phyloP scores from a whole-genome alignment of 1,140 invertebrate species.

The Matsumurasca onukii region DNA sequence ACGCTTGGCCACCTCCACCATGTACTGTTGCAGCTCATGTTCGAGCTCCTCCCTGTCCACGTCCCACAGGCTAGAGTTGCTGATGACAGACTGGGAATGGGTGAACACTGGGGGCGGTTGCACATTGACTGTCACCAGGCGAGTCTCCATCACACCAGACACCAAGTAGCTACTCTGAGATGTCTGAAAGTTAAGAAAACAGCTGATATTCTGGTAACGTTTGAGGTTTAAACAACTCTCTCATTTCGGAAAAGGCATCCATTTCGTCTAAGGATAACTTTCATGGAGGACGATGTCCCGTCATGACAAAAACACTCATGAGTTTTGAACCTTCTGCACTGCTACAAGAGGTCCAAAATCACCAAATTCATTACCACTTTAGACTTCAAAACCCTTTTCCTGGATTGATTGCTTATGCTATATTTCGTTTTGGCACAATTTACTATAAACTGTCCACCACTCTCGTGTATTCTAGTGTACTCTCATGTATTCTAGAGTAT shows the following conservation, averaged over 20 bases:
- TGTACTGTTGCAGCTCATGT: constrained; percentile 50
- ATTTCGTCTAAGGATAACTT: background rate
- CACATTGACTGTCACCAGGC: background rate
- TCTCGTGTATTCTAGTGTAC: no score
- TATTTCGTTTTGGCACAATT: no score
- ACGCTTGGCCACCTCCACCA: constrained; percentile 43
- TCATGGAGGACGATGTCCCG: background rate
- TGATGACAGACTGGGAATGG: constrained; percentile 40
- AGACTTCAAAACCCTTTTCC: no score
- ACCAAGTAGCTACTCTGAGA: background rate
- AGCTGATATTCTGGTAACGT: background rate
- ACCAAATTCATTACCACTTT: no score
- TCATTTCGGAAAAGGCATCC: background rate
- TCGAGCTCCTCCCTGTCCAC: constrained; percentile 47
- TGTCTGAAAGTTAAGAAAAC: background rate
- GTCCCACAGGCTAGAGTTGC: constrained; percentile 50
- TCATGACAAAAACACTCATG: background rate
- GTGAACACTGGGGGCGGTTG: background rate
- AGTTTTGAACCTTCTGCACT: background rate
- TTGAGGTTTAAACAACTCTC: background rate
- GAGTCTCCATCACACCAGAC: background rate
- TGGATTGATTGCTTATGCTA: no score
- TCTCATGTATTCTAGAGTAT: no score
- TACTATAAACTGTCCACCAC: no score
- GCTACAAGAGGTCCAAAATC: background rate